Evolutionary conservation across 2,888 invertebrate species (phyloP).

Genomic region (Vesta saturnalis): DNA sequence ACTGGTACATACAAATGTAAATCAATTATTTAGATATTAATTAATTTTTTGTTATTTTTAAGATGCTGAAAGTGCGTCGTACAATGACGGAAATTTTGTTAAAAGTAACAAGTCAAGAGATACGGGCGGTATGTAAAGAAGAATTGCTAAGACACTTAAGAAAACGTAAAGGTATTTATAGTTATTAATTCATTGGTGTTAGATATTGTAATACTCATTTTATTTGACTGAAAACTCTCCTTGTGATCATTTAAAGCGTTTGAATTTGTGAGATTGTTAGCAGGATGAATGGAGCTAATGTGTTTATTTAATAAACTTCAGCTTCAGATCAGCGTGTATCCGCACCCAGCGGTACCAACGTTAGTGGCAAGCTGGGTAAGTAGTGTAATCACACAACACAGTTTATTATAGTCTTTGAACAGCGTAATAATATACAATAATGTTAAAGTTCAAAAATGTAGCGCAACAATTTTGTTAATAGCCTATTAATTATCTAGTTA

Average conservation of each 20-base stretch:
- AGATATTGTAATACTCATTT: constrained; percentile 25
- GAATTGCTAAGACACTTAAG: constrained; percentile 80
- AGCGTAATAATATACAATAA: neutral
- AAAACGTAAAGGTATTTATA: constrained; percentile 73
- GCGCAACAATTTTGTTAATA: no score
- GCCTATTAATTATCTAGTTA: no score
- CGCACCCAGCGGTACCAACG: constrained; percentile 73
- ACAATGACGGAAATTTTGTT: constrained; percentile 93
- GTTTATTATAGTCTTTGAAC: neutral
- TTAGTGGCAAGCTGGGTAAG: constrained; percentile 93
- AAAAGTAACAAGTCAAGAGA: constrained; percentile 93
- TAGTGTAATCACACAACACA: constrained; percentile 52
- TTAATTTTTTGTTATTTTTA: constrained; percentile 47
- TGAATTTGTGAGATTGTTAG: constrained; percentile 55
- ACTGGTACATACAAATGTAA: constrained; percentile 63
- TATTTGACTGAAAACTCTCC: constrained; percentile 19
- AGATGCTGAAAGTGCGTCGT: constrained; percentile 90
- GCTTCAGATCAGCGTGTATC: constrained; percentile 61
- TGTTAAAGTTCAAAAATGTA: no score
- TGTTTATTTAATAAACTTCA: constrained; percentile 62
- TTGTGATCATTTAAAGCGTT: constrained; percentile 31
- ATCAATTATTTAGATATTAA: neutral
- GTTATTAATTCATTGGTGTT: constrained; percentile 24
- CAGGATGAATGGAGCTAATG: constrained; percentile 58
- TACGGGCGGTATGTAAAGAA: constrained; percentile 84